Evolutionary conservation across 2,888 invertebrate species (phyloP).

Genomic region (Drosophila bunnanda): DNA sequence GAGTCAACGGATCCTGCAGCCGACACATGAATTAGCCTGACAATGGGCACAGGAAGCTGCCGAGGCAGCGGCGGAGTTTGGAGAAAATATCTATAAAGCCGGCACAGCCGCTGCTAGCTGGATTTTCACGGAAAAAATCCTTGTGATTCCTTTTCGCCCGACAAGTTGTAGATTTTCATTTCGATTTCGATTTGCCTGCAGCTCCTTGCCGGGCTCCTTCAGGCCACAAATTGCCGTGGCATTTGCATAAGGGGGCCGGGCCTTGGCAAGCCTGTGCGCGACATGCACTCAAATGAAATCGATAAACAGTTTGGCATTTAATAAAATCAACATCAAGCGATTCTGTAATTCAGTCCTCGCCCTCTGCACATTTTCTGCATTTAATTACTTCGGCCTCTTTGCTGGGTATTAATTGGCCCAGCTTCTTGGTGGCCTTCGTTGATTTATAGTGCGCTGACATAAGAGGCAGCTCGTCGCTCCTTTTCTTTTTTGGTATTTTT

Average conservation of each 20-base stretch:
- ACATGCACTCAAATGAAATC: slow-evolving; percentile 61
- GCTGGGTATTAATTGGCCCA: slow-evolving; percentile 22
- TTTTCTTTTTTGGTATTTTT: not conserved
- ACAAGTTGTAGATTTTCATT: slow-evolving; percentile 79
- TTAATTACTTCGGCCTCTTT: slow-evolving; percentile 10
- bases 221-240: slow-evolving; percentile 48
- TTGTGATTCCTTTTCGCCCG: slow-evolving; percentile 8
- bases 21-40: slow-evolving; percentile 80
- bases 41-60: slow-evolving; percentile 52
- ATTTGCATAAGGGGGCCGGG: slow-evolving; percentile 57
- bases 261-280: slow-evolving; percentile 51
- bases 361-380: not conserved
- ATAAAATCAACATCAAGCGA: slow-evolving; percentile 49
- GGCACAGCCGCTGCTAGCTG: not conserved
- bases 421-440: not conserved
- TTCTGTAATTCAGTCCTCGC: slow-evolving; percentile 11
- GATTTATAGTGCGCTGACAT: slow-evolving; percentile 15
- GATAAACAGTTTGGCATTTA: slow-evolving; percentile 60
- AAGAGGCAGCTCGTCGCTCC: not conserved
- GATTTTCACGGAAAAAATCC: slow-evolving; percentile 23
- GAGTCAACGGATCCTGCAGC: slow-evolving; percentile 61
- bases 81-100: slow-evolving; percentile 7
- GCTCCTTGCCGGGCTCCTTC: slow-evolving; percentile 22
- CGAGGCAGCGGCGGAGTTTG: not conserved
- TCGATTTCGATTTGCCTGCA: slow-evolving; percentile 62